phyloP scores from a whole-genome alignment of 2,888 invertebrate genomes.

The Eumacrocentrus americanus region DNA sequence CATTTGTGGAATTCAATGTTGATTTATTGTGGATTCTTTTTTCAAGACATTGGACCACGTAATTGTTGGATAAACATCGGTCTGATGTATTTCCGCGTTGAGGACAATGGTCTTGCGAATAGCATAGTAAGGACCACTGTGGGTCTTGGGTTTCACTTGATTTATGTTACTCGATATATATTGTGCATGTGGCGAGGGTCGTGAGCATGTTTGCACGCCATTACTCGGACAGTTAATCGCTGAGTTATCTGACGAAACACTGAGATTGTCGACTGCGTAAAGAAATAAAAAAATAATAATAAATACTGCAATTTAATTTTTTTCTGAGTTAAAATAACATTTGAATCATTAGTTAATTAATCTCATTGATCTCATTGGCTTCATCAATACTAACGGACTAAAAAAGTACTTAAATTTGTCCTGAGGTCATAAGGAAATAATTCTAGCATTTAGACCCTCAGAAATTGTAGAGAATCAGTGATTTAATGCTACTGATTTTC shows the following conservation, averaged over 20 bases:
- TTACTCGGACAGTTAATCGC: constrained; percentile 15
- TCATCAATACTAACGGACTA: no score
- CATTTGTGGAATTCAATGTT: not conserved
- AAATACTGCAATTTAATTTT: no score
- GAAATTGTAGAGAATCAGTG: no score
- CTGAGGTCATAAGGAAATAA: no score
- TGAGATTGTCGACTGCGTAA: not conserved
- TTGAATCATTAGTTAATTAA: no score
- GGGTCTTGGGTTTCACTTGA: constrained; percentile 13
- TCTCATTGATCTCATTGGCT: no score
- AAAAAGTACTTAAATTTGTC: no score
- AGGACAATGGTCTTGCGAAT: constrained; percentile 6
- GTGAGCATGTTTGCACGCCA: constrained; percentile 7
- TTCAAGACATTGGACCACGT: not conserved
- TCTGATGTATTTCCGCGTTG: constrained; percentile 2
- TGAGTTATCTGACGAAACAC: not conserved
- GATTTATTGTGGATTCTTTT: not conserved
- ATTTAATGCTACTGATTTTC: no score
- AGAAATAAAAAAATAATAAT: no score
- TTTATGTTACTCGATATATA: constrained; percentile 24
- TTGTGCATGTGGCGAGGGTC: constrained; percentile 7
- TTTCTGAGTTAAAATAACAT: no score
- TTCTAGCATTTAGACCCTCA: no score
- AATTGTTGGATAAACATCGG: constrained; percentile 1
- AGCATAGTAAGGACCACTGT: not conserved